Base-by-base conservation (phyloP, 2,113 vertebrate genomes). In the Nipponia nippon region DNA sequence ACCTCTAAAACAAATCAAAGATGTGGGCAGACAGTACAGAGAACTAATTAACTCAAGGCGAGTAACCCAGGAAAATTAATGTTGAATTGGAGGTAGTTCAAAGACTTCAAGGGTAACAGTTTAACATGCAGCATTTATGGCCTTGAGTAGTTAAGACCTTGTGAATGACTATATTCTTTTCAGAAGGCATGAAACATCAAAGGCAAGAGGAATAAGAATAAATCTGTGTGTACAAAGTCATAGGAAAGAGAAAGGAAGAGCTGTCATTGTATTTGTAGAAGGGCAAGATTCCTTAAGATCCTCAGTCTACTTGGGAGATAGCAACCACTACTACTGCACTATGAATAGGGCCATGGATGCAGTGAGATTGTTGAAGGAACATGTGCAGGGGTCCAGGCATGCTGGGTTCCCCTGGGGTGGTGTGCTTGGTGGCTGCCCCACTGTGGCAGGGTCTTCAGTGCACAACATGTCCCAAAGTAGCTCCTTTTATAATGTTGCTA, bases 1-100 rank as follows among this genome's bases (percentile, higher is more conserved):
- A 76, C 34, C 70, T 93, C 75, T 91, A 91, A 93, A 96, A 89
- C 78, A 96, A 96, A 93, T 96, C 87, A 96, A 85, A 95, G 62
- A 76, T 73, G 62, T 92, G 92, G 78, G 75, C 46, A 95, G 70
- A 76, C 81, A 95, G 81, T 61, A 80, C 36, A 62, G 66, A 93
- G 75, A 52, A 83, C 92, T 92, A 93, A 97, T 96, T 96, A 96
- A 93, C 78, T 93, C 78, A 89, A 93, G 87, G 30, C 7, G 0
- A 94, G 62, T 83, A 96, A 90, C 61, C 21, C 66, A 83, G 62
- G 66, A 83, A 96, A 91, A 96, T 87, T 83, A 95, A 90, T 83
- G 49, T 61, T 79, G 78, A 66, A 71, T 42, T 80, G 65, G 13
- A 62, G 8, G 5, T 32, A 85, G 56, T 91, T 87, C 91, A 95